Evolutionary conservation across 2,888 invertebrate genomes (phyloP).

Genomic region (Megamerina dolium): DNA sequence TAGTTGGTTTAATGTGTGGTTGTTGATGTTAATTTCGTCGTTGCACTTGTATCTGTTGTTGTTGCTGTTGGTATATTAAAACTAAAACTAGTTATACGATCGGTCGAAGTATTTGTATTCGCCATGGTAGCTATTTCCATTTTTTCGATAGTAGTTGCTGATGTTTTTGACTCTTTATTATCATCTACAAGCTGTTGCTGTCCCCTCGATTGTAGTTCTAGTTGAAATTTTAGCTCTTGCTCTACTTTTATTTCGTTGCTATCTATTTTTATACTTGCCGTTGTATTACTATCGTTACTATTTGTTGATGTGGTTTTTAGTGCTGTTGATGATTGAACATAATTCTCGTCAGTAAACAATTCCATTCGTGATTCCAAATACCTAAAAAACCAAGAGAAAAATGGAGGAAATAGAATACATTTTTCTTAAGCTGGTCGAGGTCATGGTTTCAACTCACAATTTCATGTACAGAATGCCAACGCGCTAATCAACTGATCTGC

Average conservation of each 20-base stretch:
- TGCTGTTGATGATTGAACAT: conserved; percentile 35
- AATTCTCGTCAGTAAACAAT: conserved; percentile 74
- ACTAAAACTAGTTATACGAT: no score
- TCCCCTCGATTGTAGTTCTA: neutral
- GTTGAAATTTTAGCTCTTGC: neutral
- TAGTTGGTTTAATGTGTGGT: no score
- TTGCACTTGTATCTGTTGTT: no score
- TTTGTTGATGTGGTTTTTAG: neutral
- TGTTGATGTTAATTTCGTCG: no score
- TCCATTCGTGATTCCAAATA: conserved; percentile 73
- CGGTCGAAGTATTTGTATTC: no score
- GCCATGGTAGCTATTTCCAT: no score
- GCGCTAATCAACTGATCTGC: neutral
- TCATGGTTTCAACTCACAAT: neutral
- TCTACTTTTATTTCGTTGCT: neutral
- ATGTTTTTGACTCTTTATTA: neutral
- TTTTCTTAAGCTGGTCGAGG: neutral
- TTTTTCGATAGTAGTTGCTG: no score
- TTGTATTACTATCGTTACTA: neutral
- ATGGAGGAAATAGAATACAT: neutral
- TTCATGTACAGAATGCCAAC: no score
- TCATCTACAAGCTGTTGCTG: neutral
- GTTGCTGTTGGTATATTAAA: no score
- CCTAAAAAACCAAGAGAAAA: conserved; percentile 48
- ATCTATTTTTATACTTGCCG: conserved; percentile 4